Base-by-base conservation (phyloP, 1,140 invertebrate genomes). In the Zaprionus taronus region DNA sequence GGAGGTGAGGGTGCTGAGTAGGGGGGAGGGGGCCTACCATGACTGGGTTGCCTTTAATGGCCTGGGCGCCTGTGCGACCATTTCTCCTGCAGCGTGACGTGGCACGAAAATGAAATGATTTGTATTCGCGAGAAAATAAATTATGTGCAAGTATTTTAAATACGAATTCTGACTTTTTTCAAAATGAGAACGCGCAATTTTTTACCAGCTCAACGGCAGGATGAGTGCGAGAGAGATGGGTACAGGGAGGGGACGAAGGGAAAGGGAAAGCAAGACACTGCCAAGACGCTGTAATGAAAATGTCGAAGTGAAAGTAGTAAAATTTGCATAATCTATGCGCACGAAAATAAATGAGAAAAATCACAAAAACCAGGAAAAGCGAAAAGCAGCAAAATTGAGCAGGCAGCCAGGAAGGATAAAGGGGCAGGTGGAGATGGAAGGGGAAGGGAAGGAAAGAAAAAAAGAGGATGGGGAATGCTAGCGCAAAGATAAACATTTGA, bases 141-240 rank as follows among this genome's bases (percentile, higher is more conserved):
- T 89, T 89, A 89, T 89, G 85, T 89, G 84, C 81, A 89, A 89
- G 85, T 90, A 89, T 89, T 89, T 90, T 90, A 89, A 89, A 89
- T 89, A 89, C 85, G 81, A 78, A 74, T 80, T 58, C 70, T 79
- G 81, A 71, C 78, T 70, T 64, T 57, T 75, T 72, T 36, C 65
- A 66, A 85, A 89, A 90, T 81, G 84, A 85, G 63, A 66, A n/a
- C n/a, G 44, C 72, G 79, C 85, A 81, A 81, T 87, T 87, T 90
- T 84, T 87, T 81, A 87, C 62, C 26, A 76, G 66, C 49, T 60
- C 64, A 34, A 26, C 47, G 1, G 9, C 12, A 4, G 5, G 24
- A 63, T 49, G 34, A 75, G 20, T 34, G 36, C 15, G 28, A 5
- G 11, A 31, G 22, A 11, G 17, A 49, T 15, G 12, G 24, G 51